Conservation (phyloP, 2,888 invertebrate species). For the Monopis laevigella region DNA sequence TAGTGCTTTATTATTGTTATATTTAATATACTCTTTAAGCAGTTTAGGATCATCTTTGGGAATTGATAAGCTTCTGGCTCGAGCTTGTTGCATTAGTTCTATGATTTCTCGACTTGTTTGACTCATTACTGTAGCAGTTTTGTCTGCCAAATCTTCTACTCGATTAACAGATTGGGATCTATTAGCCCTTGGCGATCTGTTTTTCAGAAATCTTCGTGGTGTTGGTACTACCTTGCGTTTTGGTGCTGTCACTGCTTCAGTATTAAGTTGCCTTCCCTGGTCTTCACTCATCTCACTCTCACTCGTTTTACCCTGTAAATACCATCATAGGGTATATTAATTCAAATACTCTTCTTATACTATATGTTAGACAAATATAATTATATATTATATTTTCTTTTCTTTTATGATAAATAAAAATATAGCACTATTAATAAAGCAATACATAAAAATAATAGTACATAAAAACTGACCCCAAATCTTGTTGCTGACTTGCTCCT, state of each 20-base stretch:
- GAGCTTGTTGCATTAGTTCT: slow-evolving; percentile 55
- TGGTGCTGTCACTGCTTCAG: slow-evolving; percentile 25
- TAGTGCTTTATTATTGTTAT: slow-evolving; percentile 41
- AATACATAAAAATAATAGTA: slow-evolving; percentile 44
- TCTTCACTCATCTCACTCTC: slow-evolving; percentile 68
- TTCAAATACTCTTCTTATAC: slow-evolving; percentile 17
- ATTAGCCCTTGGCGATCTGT: slow-evolving; percentile 52
- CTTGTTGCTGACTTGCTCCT: slow-evolving; percentile 60
- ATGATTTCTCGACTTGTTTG: slow-evolving; percentile 58
- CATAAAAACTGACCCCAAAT: slow-evolving; percentile 59
- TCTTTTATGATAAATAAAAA: slow-evolving; percentile 35
- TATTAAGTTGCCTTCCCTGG: slow-evolving; percentile 37
- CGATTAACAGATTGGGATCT: slow-evolving; percentile 67
- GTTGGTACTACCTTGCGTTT: slow-evolving; percentile 50
- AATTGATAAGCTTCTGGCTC: slow-evolving; percentile 58
- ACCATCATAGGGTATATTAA: slow-evolving; percentile 44
- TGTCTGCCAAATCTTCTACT: slow-evolving; percentile 45
- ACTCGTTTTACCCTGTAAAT: slow-evolving; percentile 66
- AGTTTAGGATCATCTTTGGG: slow-evolving; percentile 58
- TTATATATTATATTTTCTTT: slow-evolving; percentile 22
- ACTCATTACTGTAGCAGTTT: slow-evolving; percentile 49
- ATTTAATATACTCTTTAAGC: slow-evolving; percentile 31
- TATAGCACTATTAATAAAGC: slow-evolving; percentile 54
- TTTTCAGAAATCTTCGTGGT: slow-evolving; percentile 50
- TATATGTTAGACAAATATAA: slow-evolving; percentile 28